Conservation (phyloP, 2,113 vertebrate genomes). For the Caloenas nicobarica region DNA sequence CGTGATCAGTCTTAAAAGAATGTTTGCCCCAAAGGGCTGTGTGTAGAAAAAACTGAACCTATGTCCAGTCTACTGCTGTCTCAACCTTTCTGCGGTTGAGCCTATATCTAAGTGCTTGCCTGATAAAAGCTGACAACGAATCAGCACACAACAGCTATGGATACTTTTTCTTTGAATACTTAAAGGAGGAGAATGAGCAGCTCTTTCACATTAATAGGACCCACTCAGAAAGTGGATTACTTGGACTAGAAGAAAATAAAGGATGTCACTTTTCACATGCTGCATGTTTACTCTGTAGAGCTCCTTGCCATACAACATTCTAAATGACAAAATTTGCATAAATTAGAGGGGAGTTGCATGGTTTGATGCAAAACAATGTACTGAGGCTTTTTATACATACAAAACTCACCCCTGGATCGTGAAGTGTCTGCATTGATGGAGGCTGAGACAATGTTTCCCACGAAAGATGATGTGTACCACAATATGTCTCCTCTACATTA, state of each 20-base stretch:
- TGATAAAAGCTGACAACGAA: neutral
- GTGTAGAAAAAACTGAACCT: neutral
- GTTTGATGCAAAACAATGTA: neutral
- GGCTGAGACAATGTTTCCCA: neutral
- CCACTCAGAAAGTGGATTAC: neutral
- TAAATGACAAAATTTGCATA: neutral
- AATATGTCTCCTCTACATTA: neutral
- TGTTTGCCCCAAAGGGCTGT: neutral
- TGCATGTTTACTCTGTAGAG: accelerated
- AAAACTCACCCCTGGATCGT: neutral
- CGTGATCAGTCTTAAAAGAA: neutral
- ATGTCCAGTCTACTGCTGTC: neutral
- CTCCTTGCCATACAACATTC: neutral
- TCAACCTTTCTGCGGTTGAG: neutral
- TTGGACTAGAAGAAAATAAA: neutral
- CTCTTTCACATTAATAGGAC: neutral
- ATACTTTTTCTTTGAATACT: neutral
- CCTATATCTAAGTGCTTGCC: neutral
- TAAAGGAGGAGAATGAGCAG: neutral
- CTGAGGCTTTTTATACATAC: neutral
- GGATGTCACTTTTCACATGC: neutral
- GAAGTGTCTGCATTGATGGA: neutral
- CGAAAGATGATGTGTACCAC: neutral
- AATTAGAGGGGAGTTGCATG: neutral
- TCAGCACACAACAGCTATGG: neutral